Conservation (phyloP, 2,113 vertebrate species). For the Neopipo cinnamomea region DNA sequence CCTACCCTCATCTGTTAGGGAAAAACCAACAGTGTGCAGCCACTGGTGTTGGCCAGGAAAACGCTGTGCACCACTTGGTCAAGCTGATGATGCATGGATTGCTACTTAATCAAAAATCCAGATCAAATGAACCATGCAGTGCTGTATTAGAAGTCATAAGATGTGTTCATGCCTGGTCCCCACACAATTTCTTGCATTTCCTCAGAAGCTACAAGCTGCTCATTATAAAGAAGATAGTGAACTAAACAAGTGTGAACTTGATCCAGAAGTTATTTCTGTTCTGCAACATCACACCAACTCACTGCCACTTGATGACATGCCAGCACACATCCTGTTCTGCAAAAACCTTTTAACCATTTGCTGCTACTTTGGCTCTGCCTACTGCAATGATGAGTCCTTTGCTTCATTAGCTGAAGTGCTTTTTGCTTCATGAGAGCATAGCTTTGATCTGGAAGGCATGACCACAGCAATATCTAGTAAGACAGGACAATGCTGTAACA, state of each 20-base stretch:
- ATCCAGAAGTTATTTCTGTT: neutral
- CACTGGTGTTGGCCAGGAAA: neutral
- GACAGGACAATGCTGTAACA: accelerated
- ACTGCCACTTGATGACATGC: accelerated
- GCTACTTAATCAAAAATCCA: neutral
- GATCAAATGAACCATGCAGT: neutral
- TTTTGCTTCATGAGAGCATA: neutral
- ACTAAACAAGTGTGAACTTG: neutral
- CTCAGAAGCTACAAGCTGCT: neutral
- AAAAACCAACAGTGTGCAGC: neutral
- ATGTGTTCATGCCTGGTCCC: neutral
- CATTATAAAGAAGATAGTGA: neutral
- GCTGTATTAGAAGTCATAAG: neutral
- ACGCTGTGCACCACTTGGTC: neutral
- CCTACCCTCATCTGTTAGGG: neutral
- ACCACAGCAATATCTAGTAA: neutral
- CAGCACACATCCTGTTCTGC: neutral
- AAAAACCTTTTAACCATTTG: neutral
- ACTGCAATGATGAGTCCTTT: neutral
- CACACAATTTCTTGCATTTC: neutral
- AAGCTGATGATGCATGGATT: neutral
- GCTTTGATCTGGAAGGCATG: neutral
- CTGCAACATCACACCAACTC: neutral
- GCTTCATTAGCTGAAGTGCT: neutral
- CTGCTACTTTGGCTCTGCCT: neutral